Evolutionary conservation across 2,888 invertebrate genomes (phyloP).

Genomic region (Ophonus ardosiacus): DNA sequence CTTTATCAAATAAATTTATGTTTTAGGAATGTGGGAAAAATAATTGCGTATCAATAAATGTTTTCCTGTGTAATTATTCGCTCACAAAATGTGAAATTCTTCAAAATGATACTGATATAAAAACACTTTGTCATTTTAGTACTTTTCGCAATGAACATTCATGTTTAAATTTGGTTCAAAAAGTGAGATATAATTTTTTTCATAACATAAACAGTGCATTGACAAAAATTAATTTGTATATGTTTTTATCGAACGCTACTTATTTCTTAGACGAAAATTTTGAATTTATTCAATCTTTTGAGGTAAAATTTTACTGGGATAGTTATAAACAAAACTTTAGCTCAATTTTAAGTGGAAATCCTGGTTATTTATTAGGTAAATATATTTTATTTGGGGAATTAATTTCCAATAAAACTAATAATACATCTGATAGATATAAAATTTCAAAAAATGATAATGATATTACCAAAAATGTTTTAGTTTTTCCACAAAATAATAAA

Average conservation of each 20-base stretch:
- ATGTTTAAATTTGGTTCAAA: slow-evolving; percentile 72
- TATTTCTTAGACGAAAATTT: slow-evolving; percentile 61
- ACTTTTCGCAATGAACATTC: slow-evolving; percentile 66
- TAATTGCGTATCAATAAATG: slow-evolving; percentile 71
- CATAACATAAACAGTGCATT: slow-evolving; percentile 76
- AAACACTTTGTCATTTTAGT: slow-evolving; percentile 67
- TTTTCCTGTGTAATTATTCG: slow-evolving; percentile 70
- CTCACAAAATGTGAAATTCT: slow-evolving; percentile 70
- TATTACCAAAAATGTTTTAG: slow-evolving; percentile 71
- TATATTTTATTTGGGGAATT: slow-evolving; percentile 77
- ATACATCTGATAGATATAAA: slow-evolving; percentile 59
- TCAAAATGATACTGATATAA: slow-evolving; percentile 66
- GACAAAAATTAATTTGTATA: slow-evolving; percentile 71
- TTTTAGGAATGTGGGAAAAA: slow-evolving; percentile 72
- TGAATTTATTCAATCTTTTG: slow-evolving; percentile 70
- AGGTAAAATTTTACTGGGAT: slow-evolving; percentile 72
- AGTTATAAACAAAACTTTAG: slow-evolving; percentile 70
- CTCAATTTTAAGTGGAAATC: slow-evolving; percentile 82
- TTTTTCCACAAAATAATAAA: slow-evolving; percentile 74
- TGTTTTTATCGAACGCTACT: slow-evolving; percentile 69
- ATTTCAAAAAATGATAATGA: slow-evolving; percentile 68
- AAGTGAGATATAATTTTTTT: slow-evolving; percentile 72
- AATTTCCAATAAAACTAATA: slow-evolving; percentile 57
- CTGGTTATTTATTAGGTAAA: slow-evolving; percentile 84
- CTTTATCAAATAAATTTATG: slow-evolving; percentile 44